Base-by-base conservation (phyloP, 64 coral and sea anemone species). In the Pocillopora damicornis region DNA sequence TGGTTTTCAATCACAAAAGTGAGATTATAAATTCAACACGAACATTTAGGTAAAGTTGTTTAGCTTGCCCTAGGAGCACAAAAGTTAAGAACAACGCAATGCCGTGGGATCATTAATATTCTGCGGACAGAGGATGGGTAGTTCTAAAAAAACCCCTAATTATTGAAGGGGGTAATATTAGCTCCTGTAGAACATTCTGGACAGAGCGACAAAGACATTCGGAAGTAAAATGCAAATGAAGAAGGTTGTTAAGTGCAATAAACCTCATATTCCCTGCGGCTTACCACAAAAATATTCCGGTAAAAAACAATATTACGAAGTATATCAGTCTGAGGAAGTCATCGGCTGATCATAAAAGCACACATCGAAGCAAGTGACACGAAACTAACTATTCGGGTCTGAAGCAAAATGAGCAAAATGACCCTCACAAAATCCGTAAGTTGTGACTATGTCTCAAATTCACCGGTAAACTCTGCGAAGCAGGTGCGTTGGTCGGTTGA, bases 161-260 rank as follows among this genome's bases (percentile, higher is more conserved):
- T 17, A 17, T 22, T 17, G 1, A 15, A 23, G 17, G 18, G 10
- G 4, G 65, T 22, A n/a, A 61, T 25, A 34, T 61, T 62, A 63
- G 79, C 51, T 35, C 15, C n/a, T 6, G 56, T 16, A n/a, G 64
- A 85, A 85, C 68, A 22, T 73, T 68, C 81, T 17, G 2, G 61
- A 72, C 23, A 13, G 35, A 63, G 81, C 72, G 81, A 85, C 64
- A 71, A 67, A 57, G 57, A 45, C 12, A 22, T 17, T 45, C 81
- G 81, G 65, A 85, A 72, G 63, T 26, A 56, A 85, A 71, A 85
- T 85, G 81, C 81, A 85, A 85, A 85, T 73, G 16, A 77, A 23
- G 6, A 25, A 63, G 23, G 12, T 20, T 1, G 13, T 25, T 37
- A 72, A 58, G 16, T 25, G 57, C 57, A 57, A 85, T 72, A 85